Evolutionary conservation across 2,113 vertebrate species (phyloP), one percentile per base, ranked within the genome.

Genomic region (Tretioscincus oriximinensis): DNA sequence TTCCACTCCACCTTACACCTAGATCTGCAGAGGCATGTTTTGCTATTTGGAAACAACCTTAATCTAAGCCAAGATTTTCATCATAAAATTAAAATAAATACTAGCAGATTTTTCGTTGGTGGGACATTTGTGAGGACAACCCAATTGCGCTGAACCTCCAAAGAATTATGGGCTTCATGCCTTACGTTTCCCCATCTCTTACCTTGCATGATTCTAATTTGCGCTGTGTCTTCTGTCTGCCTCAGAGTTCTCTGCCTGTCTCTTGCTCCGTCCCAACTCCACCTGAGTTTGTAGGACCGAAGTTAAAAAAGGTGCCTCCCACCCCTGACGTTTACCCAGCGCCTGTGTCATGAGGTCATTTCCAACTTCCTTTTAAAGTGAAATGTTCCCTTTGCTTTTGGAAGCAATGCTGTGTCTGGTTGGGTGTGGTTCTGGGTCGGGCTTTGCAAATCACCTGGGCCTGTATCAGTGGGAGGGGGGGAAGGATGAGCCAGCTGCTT

Each of bases 341-440:
- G 49, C 88, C 86, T 90, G 87, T 86, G 67, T 71, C 83, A 0
- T 22, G 54, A 70, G 73, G 66, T 41, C 20, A 10, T 51, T 16
- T 20, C 26, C 7, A 28, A 18, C 72, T 61, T 70, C 49, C 51
- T 70, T 70, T 82, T 82, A 70, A 63, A 76, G 73, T 41, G 81
- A 47, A 61, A 49, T 20, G 3, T 75, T 45, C 51, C 9, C n/a
- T 2, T 49, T 24, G 7, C 28, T 6, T n/a, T 20, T 10, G 5
- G 77, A 41, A 61, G 31, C 18, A 35, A 22, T 5, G 45, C 73
- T 85, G 88, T 88, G 85, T 76, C 84, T 41, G 80, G 76, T 66
- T 47, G 90, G 92, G 92, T 85, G 92, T 88, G 89, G 61, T 88
- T 70, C 0, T 31, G 21, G 6, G 21, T 11, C 29, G 54, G n/a